Evolutionary conservation across 2,888 invertebrate genomes (phyloP), one percentile per base, ranked within the genome.

Genomic region (Mimachlamys varia): DNA sequence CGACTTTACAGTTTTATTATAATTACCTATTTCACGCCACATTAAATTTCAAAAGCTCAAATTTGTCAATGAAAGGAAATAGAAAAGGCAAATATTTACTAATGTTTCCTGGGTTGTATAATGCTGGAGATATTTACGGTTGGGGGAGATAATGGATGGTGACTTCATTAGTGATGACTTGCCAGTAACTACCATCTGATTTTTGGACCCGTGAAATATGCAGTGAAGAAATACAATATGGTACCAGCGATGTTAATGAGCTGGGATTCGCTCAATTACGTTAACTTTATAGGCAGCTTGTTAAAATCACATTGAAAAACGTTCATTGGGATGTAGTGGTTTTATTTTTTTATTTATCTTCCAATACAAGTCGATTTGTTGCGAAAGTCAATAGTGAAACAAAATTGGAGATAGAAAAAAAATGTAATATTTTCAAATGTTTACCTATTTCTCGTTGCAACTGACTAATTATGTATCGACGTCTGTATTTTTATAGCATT

Each of bases 1-100:
- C 27, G 13, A 76, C 27, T 76, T 33, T 76, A 76, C 27, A 5
- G 27, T 76, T 76, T 33, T 76, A 76, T 33, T 33, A 33, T 76
- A 76, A 76, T 76, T 76, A 76, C 12, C 76, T 33, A 76, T 76
- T 76, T 76, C 76, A 76, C 76, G 76, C 76, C 13, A 76, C 76
- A 76, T 76, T 76, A 76, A 76, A 76, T 76, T 76, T 76, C 76
- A 27, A 76, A 33, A 76, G 76, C 76, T 27, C 2, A 27, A 76
- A 76, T 76, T 76, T 76, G 76, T 76, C 76, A 12, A 76, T 76
- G 76, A 76, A 76, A 33, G 76, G 76, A 76, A 76, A 76, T 76
- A 33, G 76, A 76, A 76, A 76, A 76, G 76, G 76, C 76, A 76
- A 76, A 76, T 76, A 76, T 76, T 76, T 76, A 27, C 76, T 76